Evolutionary conservation across 2,888 invertebrate genomes (phyloP), one percentile per base, ranked within the genome.

Genomic region (Cynaeus angustus): DNA sequence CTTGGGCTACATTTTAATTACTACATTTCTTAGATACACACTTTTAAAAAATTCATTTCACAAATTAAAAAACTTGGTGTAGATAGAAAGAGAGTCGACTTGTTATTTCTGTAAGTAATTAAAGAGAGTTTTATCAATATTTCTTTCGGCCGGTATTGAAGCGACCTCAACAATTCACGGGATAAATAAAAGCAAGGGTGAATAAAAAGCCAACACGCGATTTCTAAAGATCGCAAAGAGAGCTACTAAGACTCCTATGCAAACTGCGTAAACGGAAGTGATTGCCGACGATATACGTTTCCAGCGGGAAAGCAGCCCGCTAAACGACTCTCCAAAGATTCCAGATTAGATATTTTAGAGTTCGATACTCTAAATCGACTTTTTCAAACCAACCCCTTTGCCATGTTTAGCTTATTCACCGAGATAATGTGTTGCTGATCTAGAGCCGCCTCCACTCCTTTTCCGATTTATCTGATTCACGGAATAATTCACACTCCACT

Each of bases 271-370:
- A 79, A 80, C 74, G 78, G 79, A 80, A 80, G 80, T 77, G 80
- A 81, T 82, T 79, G 77, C 76, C 75, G 73, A 72, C 77, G 78
- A 80, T 79, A 80, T 79, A 79, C 77, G 77, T 79, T 77, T 76
- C 78, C 76, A 77, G 76, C 77, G 75, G 78, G 64, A 76, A 76
- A 71, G 73, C 73, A 69, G 74, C 76, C 77, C 76, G 78, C 80
- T 79, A 82, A 83, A 83, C 82, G 83, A 81, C 82, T 81, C 82
- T 82, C 81, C 79, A 80, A 81, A 83, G 83, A 83, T 83, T 81
- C 79, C 79, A 82, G 82, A 82, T 83, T 83, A 83, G 83, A 83
- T 83, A 83, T 83, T 82, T 81, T 78, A 79, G 80, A 80, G 78
- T 80, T 79, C 78, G 78, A 74, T 77, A 81, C 79, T 81, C 79